phyloP scores from a whole-genome alignment of 2,888 invertebrate genomes.

The Drosophila formosana region DNA sequence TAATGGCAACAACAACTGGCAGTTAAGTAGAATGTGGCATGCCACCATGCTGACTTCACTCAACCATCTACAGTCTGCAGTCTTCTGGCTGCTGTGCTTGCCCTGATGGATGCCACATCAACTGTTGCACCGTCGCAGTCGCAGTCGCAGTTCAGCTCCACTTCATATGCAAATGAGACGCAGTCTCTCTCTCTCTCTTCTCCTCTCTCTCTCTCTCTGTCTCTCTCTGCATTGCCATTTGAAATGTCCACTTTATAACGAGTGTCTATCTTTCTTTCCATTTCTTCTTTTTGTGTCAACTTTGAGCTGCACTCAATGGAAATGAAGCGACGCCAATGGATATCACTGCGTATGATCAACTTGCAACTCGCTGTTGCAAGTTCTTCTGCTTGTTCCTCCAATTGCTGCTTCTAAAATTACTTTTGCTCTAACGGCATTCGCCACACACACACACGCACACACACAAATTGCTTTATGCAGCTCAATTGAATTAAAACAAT shows the following conservation, averaged over 20 bases:
- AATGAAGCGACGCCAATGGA: slow-evolving; percentile 1
- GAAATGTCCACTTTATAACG: slow-evolving; percentile 26
- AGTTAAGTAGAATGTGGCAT: slow-evolving; percentile 28
- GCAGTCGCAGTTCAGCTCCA: slow-evolving; percentile 3
- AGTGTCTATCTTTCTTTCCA: neutral
- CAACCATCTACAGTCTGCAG: too few relatives aligned
- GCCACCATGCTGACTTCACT: slow-evolving; percentile 35
- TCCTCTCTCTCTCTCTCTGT: too few relatives aligned
- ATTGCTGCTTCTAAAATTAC: neutral
- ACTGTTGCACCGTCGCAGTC: slow-evolving; percentile 5
- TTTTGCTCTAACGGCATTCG: neutral
- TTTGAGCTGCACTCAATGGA: neutral
- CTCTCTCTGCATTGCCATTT: slow-evolving; percentile 37
- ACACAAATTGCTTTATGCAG: too few relatives aligned
- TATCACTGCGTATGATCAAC: slow-evolving; percentile 26
- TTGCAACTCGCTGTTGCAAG: slow-evolving; percentile 10
- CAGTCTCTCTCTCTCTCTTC: neutral
- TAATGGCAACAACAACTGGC: slow-evolving; percentile 39
- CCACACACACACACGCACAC: neutral
- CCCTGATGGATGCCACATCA: slow-evolving; percentile 42
- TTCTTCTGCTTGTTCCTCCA: slow-evolving; percentile 2
- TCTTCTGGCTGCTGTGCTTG: neutral
- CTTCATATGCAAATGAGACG: slow-evolving; percentile 50
- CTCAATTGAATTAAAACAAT: too few relatives aligned
- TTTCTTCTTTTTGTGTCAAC: neutral